Base-by-base conservation (phyloP, 30 jellyfish, hydroid and myxozoan species). In the Nemopilema nomurai region DNA sequence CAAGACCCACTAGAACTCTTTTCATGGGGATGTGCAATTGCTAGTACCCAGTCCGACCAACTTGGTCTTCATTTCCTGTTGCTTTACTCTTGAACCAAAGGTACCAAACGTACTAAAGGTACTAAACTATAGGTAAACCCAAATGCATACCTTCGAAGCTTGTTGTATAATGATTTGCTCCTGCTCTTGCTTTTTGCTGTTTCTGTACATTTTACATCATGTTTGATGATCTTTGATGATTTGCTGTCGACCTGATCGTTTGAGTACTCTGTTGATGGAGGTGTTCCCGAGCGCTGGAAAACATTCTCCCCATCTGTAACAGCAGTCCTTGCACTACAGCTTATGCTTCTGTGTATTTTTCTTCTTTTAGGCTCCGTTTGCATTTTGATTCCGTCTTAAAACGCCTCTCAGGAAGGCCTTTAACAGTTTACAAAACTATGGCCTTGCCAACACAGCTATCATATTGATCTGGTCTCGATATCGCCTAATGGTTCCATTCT, bases 111-210 rank as follows among this genome's bases (percentile, higher is more conserved):
- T n/a, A n/a, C n/a, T n/a, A n/a, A n/a, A n/a, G n/a, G n/a, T n/a
- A n/a, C n/a, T n/a, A n/a, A n/a, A n/a, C n/a, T n/a, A n/a, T n/a
- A n/a, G n/a, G n/a, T n/a, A n/a, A n/a, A n/a, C n/a, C n/a, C n/a
- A n/a, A n/a, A n/a, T n/a, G 57, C 6, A 0, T 23, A 80, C 90
- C 82, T 33, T 49, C 53, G 65, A 18, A 80, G 82, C 57, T 80
- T 80, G 74, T 80, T 80, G 63, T 62, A 68, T 19, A 80, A 53
- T 21, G 90, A 29, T 67, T 71, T 64, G 69, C 29, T 67, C 63
- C 77, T 80, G 70, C 49, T 67, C 51, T 80, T 80, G 16, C 82
- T 80, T 6, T 71, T 71, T 9, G 30, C 62, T 64, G 52, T 25
- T n/a, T 80, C 90, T 73, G 83, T 19, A 8, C 19, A 22, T 22